These are phyloP conservation scores for Salvelinus namaycush DNA, from an alignment of 2,113 vertebrate genomes.

Conservation along the genomic window DNA sequence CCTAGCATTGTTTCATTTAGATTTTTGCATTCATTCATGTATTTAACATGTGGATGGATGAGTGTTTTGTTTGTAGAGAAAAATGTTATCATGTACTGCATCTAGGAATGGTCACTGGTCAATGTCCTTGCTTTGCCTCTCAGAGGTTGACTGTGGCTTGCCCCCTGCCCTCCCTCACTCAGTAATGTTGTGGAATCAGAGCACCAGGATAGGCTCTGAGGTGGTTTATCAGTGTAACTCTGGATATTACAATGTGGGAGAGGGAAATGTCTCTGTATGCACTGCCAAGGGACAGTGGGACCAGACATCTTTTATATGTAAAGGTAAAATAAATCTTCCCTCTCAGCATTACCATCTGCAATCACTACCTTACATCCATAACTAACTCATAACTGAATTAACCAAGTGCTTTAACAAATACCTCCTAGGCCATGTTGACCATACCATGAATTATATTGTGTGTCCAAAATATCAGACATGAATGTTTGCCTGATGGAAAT, in stretches of 20 bases:
- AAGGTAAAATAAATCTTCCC: constrained; percentile 64
- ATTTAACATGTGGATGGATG: background rate
- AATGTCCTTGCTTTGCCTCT: constrained; percentile 38
- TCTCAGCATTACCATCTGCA: too few relatives aligned
- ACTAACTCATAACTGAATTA: too few relatives aligned
- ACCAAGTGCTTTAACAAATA: too few relatives aligned
- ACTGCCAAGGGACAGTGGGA: constrained; percentile 70
- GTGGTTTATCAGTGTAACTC: constrained; percentile 62
- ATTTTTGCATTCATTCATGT: background rate
- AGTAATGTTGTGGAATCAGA: constrained; percentile 54
- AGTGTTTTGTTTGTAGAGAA: too few relatives aligned
- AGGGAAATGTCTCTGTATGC: constrained; percentile 65
- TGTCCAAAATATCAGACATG: background rate
- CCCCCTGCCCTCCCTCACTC: constrained; percentile 54
- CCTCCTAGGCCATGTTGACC: too few relatives aligned
- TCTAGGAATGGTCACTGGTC: background rate
- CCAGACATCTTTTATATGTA: constrained; percentile 59
- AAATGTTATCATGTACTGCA: too few relatives aligned
- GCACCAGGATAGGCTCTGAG: constrained; percentile 56
- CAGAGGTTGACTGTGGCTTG: constrained; percentile 56
- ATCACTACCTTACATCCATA: constrained; percentile 9
- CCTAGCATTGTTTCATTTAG: too few relatives aligned
- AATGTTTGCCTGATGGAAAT: too few relatives aligned
- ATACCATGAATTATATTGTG: constrained; percentile 51
- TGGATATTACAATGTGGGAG: constrained; percentile 58